Conservation (phyloP, 1,140 invertebrate species). For the Cherax quadricarinatus region DNA sequence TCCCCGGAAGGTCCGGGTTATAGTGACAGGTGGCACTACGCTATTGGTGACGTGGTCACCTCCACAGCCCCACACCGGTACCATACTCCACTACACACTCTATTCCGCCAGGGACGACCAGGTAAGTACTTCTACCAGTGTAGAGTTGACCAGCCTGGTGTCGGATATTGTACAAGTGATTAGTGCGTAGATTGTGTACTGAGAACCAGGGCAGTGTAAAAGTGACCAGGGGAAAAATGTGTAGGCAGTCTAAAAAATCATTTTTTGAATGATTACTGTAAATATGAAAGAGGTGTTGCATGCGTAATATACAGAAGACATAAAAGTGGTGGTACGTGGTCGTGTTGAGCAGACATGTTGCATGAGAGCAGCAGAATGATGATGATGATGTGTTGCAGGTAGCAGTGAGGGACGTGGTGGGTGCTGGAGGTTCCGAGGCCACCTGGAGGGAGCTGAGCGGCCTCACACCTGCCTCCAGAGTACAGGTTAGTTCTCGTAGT, state of each 20-base stretch:
- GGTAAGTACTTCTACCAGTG: not conserved
- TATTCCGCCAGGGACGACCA: conserved; percentile 66
- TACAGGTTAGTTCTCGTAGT: conserved; percentile 26
- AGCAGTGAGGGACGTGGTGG: conserved; percentile 61
- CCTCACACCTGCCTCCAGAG: conserved; percentile 55
- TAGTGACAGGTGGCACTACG: conserved; percentile 60
- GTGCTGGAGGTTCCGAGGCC: conserved; percentile 57
- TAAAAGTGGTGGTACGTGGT: not conserved
- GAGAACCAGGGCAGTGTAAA: no score
- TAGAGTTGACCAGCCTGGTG: no score
- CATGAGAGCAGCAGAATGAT: not conserved
- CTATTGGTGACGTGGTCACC: conserved; percentile 68
- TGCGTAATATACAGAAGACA: not conserved
- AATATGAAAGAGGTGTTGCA: not conserved
- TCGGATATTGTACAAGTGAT: no score
- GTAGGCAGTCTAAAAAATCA: not conserved
- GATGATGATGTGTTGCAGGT: conserved; percentile 42
- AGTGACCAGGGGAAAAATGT: no score
- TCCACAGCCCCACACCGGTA: conserved; percentile 37
- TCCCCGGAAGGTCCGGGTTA: conserved; percentile 41
- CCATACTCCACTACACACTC: conserved; percentile 69
- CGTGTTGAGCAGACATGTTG: no score
- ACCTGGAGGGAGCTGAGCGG: conserved; percentile 64
- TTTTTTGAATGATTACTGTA: not conserved
- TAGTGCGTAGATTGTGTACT: not conserved